Base-by-base conservation (phyloP, 2,888 invertebrate genomes). In the Pammene fasciana region DNA sequence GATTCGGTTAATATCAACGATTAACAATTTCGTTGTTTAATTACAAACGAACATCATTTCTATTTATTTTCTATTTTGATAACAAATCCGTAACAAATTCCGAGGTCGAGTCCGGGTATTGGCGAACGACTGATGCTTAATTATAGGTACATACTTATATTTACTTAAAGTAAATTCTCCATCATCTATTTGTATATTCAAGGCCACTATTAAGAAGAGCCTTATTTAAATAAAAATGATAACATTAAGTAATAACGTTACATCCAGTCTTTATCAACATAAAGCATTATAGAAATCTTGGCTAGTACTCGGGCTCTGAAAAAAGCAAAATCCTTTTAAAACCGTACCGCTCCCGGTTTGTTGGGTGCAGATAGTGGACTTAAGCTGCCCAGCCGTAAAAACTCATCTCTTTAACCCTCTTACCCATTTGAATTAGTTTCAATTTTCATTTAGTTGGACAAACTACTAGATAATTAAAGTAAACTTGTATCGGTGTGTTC, bases 361-460 rank as follows among this genome's bases (percentile, higher is more conserved):
- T 46, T 14, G 46, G 38, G 46, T n/a, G 54, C 54, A 45, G 60
- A 67, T 67, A 67, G 54, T 38, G 16, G 67, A 61, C 60, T 61
- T 67, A 67, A 48, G 52, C 61, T 38, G 46, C 14, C 46, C 18
- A 18, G 10, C 46, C 54, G 67, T 59, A 67, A 67, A 67, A 61
- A 36, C 60, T 38, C 62, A 52, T 62, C 62, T 43, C 59, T 54
- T 46, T 67, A 55, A 45, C 38, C 54, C 54, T 50, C 50, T 50
- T 45, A 43, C 45, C 54, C 45, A 60, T 54, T 38, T 46, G 60
- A 60, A 60, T 59, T 50, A 66, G 66, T 67, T 52, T 50, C 52
- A 55, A 61, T 60, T 59, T 70, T 70, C 45, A 65, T 52, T 57
- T 65, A 59, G 18, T 54, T 41, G 54, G 26, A 34, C 46, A 41